These are phyloP conservation scores for Neolamprologus tretocephalus DNA, from an alignment of 2,113 vertebrate genomes.

Conservation along the genomic window DNA sequence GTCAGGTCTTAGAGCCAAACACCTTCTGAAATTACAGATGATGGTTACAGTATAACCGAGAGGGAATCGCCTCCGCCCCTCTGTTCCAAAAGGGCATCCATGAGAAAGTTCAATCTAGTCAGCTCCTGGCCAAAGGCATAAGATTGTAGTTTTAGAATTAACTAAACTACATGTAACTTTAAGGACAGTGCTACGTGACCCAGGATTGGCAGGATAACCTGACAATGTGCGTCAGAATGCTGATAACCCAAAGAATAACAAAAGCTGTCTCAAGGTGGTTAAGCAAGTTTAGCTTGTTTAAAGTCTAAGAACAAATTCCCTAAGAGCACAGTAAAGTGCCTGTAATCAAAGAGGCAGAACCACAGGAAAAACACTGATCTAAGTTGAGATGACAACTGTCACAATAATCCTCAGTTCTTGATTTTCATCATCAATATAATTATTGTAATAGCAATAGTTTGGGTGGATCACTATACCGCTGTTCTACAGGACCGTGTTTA, in stretches of 20 bases:
- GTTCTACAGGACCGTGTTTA: neutral
- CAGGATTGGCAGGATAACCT: neutral
- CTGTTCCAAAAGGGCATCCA: neutral
- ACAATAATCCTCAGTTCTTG: neutral
- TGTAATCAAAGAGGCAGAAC: neutral
- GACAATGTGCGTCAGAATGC: neutral
- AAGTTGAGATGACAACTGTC: neutral
- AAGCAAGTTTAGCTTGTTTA: neutral
- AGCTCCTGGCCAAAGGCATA: neutral
- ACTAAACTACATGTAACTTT: neutral
- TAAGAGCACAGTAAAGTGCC: neutral
- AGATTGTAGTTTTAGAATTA: neutral
- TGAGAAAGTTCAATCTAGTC: neutral
- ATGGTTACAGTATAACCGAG: neutral
- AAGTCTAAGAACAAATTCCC: neutral
- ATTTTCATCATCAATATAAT: neutral
- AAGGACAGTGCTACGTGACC: neutral
- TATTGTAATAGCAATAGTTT: neutral
- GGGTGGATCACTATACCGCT: neutral
- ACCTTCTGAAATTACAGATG: constrained; percentile 35
- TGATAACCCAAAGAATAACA: neutral
- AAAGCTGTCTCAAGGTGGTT: neutral
- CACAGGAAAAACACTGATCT: neutral
- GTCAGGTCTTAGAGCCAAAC: neutral
- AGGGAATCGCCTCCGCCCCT: neutral